phyloP scores from a whole-genome alignment of 2,113 vertebrate genomes.

The Oplegnathus fasciatus region DNA sequence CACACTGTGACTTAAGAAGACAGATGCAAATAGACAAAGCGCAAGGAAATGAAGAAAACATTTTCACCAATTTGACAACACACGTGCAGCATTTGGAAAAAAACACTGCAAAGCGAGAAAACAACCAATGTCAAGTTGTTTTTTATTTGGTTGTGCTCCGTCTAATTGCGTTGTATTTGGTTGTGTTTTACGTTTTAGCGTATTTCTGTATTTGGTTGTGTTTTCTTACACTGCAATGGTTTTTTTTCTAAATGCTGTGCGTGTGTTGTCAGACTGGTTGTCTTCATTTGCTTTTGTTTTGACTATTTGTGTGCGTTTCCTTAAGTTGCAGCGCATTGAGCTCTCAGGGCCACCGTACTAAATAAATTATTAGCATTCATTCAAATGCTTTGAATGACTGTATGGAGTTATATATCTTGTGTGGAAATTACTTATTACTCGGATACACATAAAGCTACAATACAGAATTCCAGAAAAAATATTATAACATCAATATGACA shows the following conservation, averaged over 20 bases:
- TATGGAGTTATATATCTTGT: too few relatives aligned
- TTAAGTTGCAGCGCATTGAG: background rate
- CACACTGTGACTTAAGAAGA: constrained; percentile 19
- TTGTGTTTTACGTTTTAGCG: background rate
- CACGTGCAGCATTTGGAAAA: background rate
- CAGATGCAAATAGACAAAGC: constrained; percentile 8
- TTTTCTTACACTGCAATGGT: background rate
- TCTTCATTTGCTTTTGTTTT: background rate
- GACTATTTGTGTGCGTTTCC: background rate
- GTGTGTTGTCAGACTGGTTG: background rate
- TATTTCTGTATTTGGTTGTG: too few relatives aligned
- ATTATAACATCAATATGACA: background rate
- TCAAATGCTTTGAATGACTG: background rate
- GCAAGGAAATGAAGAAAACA: background rate
- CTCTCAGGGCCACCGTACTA: background rate
- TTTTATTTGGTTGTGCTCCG: background rate
- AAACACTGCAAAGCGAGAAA: background rate
- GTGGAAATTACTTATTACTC: background rate
- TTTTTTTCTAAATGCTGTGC: background rate
- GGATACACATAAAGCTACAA: background rate
- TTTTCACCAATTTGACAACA: background rate
- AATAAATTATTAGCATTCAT: background rate
- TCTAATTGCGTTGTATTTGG: background rate
- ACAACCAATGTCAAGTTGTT: background rate
- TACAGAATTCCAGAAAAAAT: background rate